These are phyloP conservation scores for Hydrotaea cyrtoneurina DNA, from an alignment of 2,888 invertebrate genomes.

Conservation along the genomic window DNA sequence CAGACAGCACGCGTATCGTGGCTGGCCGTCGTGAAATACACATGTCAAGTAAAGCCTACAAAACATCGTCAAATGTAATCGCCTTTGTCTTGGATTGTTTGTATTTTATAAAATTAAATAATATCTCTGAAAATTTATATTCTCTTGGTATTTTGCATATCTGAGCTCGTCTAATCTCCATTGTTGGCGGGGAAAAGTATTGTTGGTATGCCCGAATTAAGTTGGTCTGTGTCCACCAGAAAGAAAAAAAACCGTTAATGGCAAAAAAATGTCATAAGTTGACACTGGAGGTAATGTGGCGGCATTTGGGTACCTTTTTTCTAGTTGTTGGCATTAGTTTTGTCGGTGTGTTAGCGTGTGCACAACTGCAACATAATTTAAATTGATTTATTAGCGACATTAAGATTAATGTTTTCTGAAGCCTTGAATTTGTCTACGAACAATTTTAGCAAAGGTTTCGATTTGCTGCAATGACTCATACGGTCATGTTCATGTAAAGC, in stretches of 20 bases:
- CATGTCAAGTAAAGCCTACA: constrained; percentile 9
- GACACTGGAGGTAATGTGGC: constrained; percentile 59
- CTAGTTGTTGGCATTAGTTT: neutral
- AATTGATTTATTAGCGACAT: constrained; percentile 65
- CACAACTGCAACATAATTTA: constrained; percentile 58
- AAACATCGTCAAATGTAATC: constrained; percentile 19
- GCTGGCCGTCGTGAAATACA: neutral
- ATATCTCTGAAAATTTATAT: constrained; percentile 46
- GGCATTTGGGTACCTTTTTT: constrained; percentile 51
- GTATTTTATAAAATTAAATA: constrained; percentile 6
- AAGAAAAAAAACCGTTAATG: no score
- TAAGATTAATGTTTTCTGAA: constrained; percentile 60
- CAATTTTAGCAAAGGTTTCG: neutral
- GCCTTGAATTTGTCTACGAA: constrained; percentile 54
- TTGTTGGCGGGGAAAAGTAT: constrained; percentile 11
- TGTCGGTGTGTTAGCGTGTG: neutral
- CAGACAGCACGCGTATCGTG: constrained; percentile 50
- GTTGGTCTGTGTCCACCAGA: constrained; percentile 37
- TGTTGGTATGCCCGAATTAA: neutral
- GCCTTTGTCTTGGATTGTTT: constrained; percentile 16
- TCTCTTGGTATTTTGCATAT: constrained; percentile 42
- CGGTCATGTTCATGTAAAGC: neutral
- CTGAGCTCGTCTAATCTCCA: constrained; percentile 21
- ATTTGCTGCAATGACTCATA: constrained; percentile 8
- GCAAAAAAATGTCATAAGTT: constrained; percentile 65